These are phyloP conservation scores for Melopsittacus undulatus DNA, from an alignment of 2,797 vertebrate genomes.

Conservation along the genomic window DNA sequence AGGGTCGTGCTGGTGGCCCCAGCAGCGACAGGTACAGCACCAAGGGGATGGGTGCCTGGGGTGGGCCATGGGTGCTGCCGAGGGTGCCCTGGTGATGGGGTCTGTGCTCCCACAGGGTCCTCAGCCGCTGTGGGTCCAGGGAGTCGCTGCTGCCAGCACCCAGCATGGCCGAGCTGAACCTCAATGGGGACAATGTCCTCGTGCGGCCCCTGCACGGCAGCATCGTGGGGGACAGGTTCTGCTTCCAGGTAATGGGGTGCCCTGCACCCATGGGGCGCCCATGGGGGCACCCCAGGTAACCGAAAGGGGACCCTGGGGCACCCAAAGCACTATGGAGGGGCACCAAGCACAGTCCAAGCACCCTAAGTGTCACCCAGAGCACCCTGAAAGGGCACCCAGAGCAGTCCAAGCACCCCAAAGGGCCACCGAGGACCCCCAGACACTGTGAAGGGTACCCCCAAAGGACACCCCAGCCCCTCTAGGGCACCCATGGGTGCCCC, in stretches of 20 bases:
- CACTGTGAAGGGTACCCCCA: neutral
- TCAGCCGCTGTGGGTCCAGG: conserved; percentile 77
- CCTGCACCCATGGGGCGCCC: no score
- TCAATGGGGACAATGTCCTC: conserved; percentile 84
- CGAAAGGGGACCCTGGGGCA: neutral
- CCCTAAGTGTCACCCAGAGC: no score
- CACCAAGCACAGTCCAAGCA: neutral
- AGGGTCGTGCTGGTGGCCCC: neutral
- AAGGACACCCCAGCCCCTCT: neutral
- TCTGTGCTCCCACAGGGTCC: neutral
- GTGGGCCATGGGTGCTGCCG: neutral
- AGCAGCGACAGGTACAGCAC: neutral
- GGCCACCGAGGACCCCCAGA: neutral
- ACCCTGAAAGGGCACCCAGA: neutral
- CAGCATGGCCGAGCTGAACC: conserved; percentile 79
- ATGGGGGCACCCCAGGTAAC: no score
- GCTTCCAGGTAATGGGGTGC: conserved; percentile 86
- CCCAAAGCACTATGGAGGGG: no score
- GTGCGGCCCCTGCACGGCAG: conserved; percentile 91
- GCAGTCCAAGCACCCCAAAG: no score
- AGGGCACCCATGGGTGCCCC: neutral
- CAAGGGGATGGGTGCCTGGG: neutral
- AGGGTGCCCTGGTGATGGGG: neutral
- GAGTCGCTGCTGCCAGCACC: conserved; percentile 84
- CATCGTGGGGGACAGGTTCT: conserved; percentile 89